A percentile compares a stretch with the other conserved stretches of the same genome.
These are phyloP conservation scores for Argyrosomus japonicus DNA, from an alignment of 2,113 vertebrate species.

Conservation along the genomic window DNA sequence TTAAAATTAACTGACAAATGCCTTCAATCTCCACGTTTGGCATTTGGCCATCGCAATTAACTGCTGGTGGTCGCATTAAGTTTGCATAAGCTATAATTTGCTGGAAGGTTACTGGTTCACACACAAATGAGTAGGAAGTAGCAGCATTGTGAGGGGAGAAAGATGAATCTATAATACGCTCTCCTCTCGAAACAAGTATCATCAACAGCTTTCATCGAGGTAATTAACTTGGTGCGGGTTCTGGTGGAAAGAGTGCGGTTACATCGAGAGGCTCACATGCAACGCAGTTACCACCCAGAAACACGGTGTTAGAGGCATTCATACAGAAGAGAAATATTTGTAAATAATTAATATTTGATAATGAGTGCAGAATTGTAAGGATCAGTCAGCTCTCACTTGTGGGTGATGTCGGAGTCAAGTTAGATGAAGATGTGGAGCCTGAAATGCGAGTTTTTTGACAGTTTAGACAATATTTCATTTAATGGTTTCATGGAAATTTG, in stretches of 20 bases:
- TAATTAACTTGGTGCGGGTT: conserved; percentile 9
- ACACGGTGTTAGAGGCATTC: neutral
- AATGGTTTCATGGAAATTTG: too few species aligned
- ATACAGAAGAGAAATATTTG: neutral
- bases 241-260: too few species aligned
- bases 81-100: neutral
- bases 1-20: neutral
- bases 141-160: neutral
- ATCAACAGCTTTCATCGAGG: conserved; percentile 6
- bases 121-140: neutral
- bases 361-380: too few species aligned
- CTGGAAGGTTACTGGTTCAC: neutral
- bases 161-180: neutral
- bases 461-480: too few species aligned
- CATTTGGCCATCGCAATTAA: neutral
- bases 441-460: too few species aligned
- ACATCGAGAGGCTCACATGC: neutral
- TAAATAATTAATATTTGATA: neutral
- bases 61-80: neutral
- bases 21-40: neutral
- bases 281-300: neutral
- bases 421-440: too few species aligned
- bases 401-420: too few species aligned
- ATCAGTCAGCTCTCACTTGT: too few species aligned
- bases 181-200: conserved; percentile 8